A percentile compares a stretch with the other conserved stretches of the same genome.
Conservation (phyloP, 2,113 vertebrate species). For the Neodon shergylaensis region DNA sequence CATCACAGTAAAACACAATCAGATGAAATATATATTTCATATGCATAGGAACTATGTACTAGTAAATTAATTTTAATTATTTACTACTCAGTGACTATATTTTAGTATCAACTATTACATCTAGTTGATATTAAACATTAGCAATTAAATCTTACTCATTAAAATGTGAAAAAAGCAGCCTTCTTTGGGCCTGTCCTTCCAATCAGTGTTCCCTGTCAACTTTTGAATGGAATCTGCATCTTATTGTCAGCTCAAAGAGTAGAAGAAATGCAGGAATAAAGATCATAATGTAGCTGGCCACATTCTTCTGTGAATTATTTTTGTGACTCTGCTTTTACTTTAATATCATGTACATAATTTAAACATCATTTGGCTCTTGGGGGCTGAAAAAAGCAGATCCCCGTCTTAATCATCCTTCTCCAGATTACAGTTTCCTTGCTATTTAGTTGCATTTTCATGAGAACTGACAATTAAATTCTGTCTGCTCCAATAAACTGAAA, state of each 20-base stretch:
- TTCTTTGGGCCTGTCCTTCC: not conserved
- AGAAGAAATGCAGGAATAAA: not conserved
- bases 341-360: not conserved
- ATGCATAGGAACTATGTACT: not conserved
- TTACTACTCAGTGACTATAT: not conserved
- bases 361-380: not conserved
- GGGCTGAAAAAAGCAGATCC: not conserved
- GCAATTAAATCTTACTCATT: not conserved
- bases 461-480: not conserved
- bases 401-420: too few species aligned
- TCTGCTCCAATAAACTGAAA: not conserved
- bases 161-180: not conserved
- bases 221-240: not conserved
- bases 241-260: not conserved
- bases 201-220: too few species aligned
- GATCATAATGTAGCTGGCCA: too few species aligned
- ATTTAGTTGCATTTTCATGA: not conserved
- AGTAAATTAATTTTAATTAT: not conserved
- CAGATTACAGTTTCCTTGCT: not conserved
- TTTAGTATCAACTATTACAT: not conserved
- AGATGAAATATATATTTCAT: not conserved
- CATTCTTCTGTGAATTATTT: not conserved
- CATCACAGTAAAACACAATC: not conserved
- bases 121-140: not conserved
- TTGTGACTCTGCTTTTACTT: not conserved